Evolutionary conservation across 1,140 invertebrate species (phyloP).

Genomic region (Littorina saxatilis): DNA sequence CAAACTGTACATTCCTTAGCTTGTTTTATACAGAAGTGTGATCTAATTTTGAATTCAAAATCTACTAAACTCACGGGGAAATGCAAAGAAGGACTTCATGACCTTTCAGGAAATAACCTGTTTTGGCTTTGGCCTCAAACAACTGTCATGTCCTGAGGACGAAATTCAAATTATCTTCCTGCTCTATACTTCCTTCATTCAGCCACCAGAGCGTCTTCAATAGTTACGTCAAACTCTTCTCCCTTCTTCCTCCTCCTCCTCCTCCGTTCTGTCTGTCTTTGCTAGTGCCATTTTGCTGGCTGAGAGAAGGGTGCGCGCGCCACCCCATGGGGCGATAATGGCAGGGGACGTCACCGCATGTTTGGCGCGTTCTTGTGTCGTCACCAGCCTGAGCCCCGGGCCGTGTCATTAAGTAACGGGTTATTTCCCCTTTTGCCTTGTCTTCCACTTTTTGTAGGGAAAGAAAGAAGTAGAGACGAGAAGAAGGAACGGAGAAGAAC

Average conservation of each 20-base stretch:
- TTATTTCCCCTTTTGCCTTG: constrained; percentile 4
- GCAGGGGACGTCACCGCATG: constrained; percentile 29
- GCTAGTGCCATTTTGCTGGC: constrained; percentile 38
- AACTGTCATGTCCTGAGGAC: too few relatives aligned
- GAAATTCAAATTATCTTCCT: too few relatives aligned
- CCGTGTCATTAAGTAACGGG: constrained; percentile 36
- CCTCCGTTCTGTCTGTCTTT: background rate
- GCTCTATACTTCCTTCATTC: too few relatives aligned
- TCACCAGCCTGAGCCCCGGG: constrained; percentile 27
- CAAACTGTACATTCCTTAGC: too few relatives aligned
- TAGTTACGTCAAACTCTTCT: background rate
- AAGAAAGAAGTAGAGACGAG: background rate
- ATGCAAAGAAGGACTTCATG: too few relatives aligned
- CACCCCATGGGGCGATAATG: constrained; percentile 43
- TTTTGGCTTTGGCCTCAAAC: too few relatives aligned
- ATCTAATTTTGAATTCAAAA: too few relatives aligned
- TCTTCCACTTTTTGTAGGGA: background rate
- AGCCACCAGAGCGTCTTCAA: too few relatives aligned
- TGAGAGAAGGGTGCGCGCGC: constrained; percentile 27
- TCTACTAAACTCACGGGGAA: too few relatives aligned
- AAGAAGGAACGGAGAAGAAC: background rate
- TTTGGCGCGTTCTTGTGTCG: constrained; percentile 38
- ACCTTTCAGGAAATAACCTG: too few relatives aligned
- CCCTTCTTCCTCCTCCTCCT: background rate
- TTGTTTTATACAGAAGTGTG: too few relatives aligned